phyloP scores from a whole-genome alignment of 2,113 vertebrate species.

The Tachuris rubrigastra region DNA sequence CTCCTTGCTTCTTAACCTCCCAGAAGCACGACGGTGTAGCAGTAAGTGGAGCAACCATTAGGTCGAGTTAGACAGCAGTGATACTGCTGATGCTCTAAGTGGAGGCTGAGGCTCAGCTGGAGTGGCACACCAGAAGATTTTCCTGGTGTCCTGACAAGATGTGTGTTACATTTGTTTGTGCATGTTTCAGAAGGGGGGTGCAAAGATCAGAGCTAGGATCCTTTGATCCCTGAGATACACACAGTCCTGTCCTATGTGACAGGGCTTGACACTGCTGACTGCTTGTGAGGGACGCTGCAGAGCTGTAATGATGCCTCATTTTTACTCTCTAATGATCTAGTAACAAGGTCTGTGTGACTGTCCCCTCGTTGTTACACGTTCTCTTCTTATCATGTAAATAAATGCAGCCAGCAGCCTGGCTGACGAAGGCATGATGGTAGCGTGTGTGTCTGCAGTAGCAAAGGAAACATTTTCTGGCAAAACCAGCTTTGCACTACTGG shows the following conservation, averaged over 20 bases:
- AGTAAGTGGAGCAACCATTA: neutral
- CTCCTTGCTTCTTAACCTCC: neutral
- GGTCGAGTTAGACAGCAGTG: neutral
- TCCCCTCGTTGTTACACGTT: neutral
- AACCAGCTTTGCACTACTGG: slow-evolving; percentile 9
- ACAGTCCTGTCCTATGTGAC: fast-evolving
- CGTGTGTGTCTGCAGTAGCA: neutral
- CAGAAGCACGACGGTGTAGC: neutral
- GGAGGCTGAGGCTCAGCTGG: neutral
- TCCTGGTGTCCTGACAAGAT: neutral
- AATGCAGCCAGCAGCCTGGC: neutral
- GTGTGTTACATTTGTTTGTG: fast-evolving
- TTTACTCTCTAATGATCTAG: neutral
- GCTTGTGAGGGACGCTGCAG: neutral
- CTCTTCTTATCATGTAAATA: slow-evolving; percentile 35
- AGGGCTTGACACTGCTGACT: neutral
- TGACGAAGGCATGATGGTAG: neutral
- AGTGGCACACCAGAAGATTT: neutral
- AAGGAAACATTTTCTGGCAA: neutral
- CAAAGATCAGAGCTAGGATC: neutral
- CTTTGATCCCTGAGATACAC: neutral
- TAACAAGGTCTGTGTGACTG: neutral
- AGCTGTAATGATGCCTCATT: neutral
- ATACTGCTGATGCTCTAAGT: neutral
- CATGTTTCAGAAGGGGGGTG: neutral